These are phyloP conservation scores for Cotesia typhae DNA, from an alignment of 1,140 invertebrate species.

Conservation along the genomic window DNA sequence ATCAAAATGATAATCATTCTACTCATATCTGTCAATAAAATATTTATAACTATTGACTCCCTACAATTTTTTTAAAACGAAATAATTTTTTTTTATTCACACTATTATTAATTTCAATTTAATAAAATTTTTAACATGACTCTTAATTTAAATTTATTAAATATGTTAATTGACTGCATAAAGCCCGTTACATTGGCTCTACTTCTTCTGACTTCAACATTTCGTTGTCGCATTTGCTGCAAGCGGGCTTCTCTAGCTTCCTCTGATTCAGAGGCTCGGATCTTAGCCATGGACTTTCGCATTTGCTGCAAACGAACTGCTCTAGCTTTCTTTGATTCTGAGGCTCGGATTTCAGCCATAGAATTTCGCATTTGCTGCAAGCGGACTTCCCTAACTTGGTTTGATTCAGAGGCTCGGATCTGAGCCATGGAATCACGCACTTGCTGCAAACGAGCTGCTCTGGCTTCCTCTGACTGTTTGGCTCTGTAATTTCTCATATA, in stretches of 20 bases:
- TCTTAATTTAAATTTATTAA: background rate
- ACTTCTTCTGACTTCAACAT: background rate
- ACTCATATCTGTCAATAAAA: no score
- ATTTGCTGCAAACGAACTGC: no score
- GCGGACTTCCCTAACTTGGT: no score
- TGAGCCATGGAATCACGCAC: no score
- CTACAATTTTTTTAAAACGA: no score
- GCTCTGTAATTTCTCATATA: no score
- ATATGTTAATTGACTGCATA: background rate
- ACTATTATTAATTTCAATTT: no score
- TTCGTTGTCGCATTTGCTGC: slow-evolving; percentile 10
- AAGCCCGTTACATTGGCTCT: background rate
- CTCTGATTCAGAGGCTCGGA: background rate
- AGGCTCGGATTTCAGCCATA: background rate
- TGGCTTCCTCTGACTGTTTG: background rate
- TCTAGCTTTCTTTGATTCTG: background rate
- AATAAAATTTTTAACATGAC: no score
- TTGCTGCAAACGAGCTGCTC: background rate
- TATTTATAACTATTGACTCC: no score
- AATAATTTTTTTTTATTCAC: no score
- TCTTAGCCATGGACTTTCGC: background rate
- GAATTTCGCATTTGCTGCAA: background rate
- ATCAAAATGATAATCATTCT: no score
- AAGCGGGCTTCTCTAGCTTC: background rate
- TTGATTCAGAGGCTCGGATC: no score